Evolutionary conservation across 2,113 vertebrate species (phyloP).

Genomic region (Laticauda colubrina): DNA sequence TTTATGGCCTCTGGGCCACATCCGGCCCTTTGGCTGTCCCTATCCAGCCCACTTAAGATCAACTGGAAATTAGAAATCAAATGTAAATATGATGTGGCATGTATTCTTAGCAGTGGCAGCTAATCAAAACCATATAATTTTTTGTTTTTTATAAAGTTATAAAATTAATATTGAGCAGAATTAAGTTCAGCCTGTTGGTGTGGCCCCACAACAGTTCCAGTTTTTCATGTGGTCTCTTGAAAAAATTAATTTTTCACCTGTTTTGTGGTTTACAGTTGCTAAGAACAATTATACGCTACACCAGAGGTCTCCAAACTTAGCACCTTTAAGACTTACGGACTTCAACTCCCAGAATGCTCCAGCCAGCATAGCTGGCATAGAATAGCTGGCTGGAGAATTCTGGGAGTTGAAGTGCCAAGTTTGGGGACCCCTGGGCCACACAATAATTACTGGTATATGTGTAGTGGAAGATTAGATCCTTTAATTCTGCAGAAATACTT

Average conservation of each 20-base stretch:
- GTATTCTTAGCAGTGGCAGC: neutral
- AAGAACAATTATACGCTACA: no score
- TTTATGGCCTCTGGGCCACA: neutral
- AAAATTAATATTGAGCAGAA: neutral
- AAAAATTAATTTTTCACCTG: neutral
- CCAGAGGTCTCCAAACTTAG: no score
- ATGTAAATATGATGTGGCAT: neutral
- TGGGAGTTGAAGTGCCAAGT: no score
- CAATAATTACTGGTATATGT: neutral
- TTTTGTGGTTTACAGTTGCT: neutral
- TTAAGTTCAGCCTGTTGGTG: neutral
- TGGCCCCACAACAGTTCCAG: neutral
- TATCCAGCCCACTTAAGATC: neutral
- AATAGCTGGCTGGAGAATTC: no score
- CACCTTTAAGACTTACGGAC: no score
- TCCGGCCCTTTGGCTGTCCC: neutral
- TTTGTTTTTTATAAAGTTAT: neutral
- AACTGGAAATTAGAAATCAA: neutral
- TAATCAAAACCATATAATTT: neutral
- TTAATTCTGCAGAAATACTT: neutral
- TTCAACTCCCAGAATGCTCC: no score
- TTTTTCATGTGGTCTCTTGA: neutral
- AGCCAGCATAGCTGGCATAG: no score
- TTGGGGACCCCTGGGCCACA: neutral
- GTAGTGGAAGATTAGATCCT: neutral